A percentile compares a stretch with the other conserved stretches of the same genome.
Evolutionary conservation across 2,888 invertebrate species (phyloP).

Genomic region (Odontomyia ornata): DNA sequence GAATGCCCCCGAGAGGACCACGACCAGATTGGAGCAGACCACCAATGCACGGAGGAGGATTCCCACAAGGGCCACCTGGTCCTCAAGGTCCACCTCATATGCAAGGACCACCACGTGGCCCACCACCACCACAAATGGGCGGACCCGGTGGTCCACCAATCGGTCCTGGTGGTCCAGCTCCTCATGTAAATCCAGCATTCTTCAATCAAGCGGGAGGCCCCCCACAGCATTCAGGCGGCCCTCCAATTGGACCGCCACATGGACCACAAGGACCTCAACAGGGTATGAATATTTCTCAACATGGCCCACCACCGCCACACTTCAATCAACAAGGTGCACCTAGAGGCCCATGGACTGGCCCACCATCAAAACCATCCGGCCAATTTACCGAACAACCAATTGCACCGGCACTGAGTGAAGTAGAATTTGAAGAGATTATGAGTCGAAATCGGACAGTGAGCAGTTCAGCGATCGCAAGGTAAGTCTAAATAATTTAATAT

Average conservation of each 20-base stretch:
- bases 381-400: slow-evolving; percentile 64
- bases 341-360: slow-evolving; percentile 73
- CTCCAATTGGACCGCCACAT: slow-evolving; percentile 67
- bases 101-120: slow-evolving; percentile 72
- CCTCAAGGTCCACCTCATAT: slow-evolving; percentile 76
- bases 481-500: slow-evolving; percentile 3
- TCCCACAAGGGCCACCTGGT: slow-evolving; percentile 68
- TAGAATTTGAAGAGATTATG: slow-evolving; percentile 99
- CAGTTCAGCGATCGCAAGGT: slow-evolving; percentile 89
- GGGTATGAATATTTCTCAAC: slow-evolving; percentile 65
- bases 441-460: slow-evolving; percentile 96
- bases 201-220: slow-evolving; percentile 75
- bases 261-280: slow-evolving; percentile 65
- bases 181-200: slow-evolving; percentile 97
- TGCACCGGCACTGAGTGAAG: slow-evolving; percentile 80
- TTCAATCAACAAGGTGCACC: slow-evolving; percentile 75
- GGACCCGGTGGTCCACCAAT: slow-evolving; percentile 67
- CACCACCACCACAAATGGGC: slow-evolving; percentile 67
- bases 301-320: slow-evolving; percentile 73
- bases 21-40: slow-evolving; percentile 80
- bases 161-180: slow-evolving; percentile 75
- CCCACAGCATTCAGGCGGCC: slow-evolving; percentile 66
- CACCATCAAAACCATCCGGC: slow-evolving; percentile 61
- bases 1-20: slow-evolving; percentile 68
- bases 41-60: slow-evolving; percentile 75